A percentile compares a stretch with the other conserved stretches of the same genome.
Evolutionary conservation across 2,888 invertebrate species (phyloP).

Genomic region (Synanthedon myopaeformis): DNA sequence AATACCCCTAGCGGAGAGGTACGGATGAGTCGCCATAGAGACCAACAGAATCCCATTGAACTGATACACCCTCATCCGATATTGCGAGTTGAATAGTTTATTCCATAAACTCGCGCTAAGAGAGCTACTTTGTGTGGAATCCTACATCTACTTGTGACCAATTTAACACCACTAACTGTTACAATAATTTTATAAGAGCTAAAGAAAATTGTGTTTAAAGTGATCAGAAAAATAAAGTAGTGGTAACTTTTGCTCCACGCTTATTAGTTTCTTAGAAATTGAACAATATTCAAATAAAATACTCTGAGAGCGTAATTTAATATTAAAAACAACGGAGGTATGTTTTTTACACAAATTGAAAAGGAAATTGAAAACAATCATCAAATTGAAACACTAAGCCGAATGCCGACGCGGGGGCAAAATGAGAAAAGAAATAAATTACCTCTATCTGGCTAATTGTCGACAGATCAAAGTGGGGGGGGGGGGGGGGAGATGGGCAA

Average conservation of each 20-base stretch:
- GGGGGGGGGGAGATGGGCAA: slow-evolving; percentile 32
- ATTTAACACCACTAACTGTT: too few relatives aligned
- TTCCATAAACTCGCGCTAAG: slow-evolving; percentile 31
- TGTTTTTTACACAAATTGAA: slow-evolving; percentile 17
- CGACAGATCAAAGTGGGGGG: slow-evolving; percentile 46
- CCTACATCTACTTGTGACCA: neutral
- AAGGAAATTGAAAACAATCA: slow-evolving; percentile 45
- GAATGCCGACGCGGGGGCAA: slow-evolving; percentile 31
- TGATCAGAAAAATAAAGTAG: too few relatives aligned
- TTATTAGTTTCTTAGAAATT: too few relatives aligned
- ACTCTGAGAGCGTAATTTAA: too few relatives aligned
- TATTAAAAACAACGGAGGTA: too few relatives aligned
- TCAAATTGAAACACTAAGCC: slow-evolving; percentile 47
- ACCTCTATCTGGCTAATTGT: slow-evolving; percentile 62
- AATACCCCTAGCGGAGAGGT: slow-evolving; percentile 16
- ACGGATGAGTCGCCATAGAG: slow-evolving; percentile 49
- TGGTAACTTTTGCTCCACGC: too few relatives aligned
- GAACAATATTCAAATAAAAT: too few relatives aligned
- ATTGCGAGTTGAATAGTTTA: slow-evolving; percentile 56
- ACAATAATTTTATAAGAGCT: too few relatives aligned
- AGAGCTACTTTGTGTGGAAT: slow-evolving; percentile 27
- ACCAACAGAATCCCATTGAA: slow-evolving; percentile 51
- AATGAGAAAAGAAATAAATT: slow-evolving; percentile 55
- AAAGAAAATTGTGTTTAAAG: too few relatives aligned
- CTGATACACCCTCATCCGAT: slow-evolving; percentile 54